phyloP scores from a whole-genome alignment of 2,113 vertebrate species.

The Hoplias malabaricus region DNA sequence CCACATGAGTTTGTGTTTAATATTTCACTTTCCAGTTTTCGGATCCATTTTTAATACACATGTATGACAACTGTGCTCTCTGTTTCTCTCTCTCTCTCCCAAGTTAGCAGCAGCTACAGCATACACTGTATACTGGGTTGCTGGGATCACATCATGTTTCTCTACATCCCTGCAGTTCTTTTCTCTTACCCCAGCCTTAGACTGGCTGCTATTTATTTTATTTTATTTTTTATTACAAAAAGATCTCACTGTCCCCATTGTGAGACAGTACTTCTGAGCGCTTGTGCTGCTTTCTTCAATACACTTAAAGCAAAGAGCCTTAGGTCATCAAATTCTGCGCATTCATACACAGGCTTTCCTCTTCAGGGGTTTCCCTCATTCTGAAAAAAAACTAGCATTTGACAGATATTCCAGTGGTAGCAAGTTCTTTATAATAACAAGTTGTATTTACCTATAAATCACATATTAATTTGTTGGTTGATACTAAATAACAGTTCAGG shows the following conservation, averaged over 20 bases:
- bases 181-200: neutral
- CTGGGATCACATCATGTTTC: neutral
- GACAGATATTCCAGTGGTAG: neutral
- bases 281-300: neutral
- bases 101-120: neutral
- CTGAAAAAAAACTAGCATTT: neutral
- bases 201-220: neutral
- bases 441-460: too few species aligned
- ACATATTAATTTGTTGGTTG: too few species aligned
- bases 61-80: neutral
- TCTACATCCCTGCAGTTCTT: neutral
- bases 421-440: too few species aligned
- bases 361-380: neutral
- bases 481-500: too few species aligned
- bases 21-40: neutral
- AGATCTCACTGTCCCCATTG: neutral
- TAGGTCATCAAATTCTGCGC: neutral
- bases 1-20: neutral
- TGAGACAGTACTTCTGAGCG: neutral
- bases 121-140: neutral
- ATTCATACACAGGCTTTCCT: neutral
- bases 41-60: neutral
- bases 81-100: neutral
- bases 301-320: neutral
- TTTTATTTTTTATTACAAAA: neutral